These are phyloP conservation scores for Uloborus diversus DNA, from an alignment of 1,140 invertebrate genomes.

Conservation along the genomic window DNA sequence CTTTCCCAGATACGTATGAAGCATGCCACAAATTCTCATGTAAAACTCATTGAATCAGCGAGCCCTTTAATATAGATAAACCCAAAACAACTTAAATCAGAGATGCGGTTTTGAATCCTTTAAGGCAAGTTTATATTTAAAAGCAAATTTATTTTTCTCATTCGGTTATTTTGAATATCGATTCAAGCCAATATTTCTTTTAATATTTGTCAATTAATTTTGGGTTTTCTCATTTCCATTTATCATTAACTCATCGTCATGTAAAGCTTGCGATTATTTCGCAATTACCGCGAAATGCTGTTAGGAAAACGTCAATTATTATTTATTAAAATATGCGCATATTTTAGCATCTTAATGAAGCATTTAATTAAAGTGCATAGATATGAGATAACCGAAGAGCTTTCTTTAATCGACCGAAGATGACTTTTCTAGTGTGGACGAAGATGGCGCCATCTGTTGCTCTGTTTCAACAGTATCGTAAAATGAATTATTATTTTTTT, in stretches of 20 bases:
- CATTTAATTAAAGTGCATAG: slow-evolving; percentile 53
- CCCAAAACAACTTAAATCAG: no score
- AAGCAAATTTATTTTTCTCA: no score
- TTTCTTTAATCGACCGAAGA: slow-evolving; percentile 36
- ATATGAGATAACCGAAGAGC: slow-evolving; percentile 16
- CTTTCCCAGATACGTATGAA: no score
- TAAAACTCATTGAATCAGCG: no score
- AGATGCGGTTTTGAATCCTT: no score
- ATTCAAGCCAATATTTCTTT: slow-evolving; percentile 19
- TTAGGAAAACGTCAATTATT: slow-evolving; percentile 52
- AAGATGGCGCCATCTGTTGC: slow-evolving; percentile 22
- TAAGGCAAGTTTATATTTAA: no score
- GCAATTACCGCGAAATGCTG: slow-evolving; percentile 45
- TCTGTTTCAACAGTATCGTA: neutral
- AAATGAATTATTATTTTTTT: neutral
- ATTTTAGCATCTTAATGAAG: slow-evolving; percentile 46
- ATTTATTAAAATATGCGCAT: slow-evolving; percentile 52
- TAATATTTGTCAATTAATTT: slow-evolving; percentile 53
- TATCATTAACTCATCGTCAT: slow-evolving; percentile 46
- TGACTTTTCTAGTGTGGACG: neutral
- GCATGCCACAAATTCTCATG: no score
- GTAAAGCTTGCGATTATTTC: slow-evolving; percentile 49
- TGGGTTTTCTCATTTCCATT: slow-evolving; percentile 22
- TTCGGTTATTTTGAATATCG: no score
- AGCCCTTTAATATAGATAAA: no score